A percentile compares a stretch with the other conserved stretches of the same genome.
These are phyloP conservation scores for Nineta flava DNA, from an alignment of 2,888 invertebrate genomes.

Conservation along the genomic window DNA sequence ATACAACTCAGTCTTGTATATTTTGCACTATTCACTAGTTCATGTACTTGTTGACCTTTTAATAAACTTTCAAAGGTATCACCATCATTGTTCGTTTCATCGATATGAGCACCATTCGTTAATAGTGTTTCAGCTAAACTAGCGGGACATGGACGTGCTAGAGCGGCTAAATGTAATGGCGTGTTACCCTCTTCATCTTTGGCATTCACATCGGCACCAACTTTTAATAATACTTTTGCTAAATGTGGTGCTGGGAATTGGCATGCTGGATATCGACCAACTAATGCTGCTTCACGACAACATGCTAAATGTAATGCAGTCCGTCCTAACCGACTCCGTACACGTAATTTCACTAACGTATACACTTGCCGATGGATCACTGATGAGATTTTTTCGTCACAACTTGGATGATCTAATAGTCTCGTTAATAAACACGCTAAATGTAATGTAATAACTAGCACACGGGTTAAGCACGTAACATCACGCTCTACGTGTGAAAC, in stretches of 20 bases:
- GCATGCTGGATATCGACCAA: conserved; percentile 50
- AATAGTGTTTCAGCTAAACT: conserved; percentile 58
- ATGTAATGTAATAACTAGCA: conserved; percentile 73
- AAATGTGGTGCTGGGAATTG: conserved; percentile 53
- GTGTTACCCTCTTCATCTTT: conserved; percentile 74
- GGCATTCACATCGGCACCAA: conserved; percentile 69
- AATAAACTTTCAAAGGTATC: conserved; percentile 59
- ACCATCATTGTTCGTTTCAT: conserved; percentile 60
- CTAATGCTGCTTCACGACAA: conserved; percentile 55
- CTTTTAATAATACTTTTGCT: conserved; percentile 58
- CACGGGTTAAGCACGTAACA: conserved; percentile 62
- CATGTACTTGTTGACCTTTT: conserved; percentile 41
- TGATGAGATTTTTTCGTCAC: conserved; percentile 26
- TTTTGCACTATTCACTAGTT: conserved; percentile 58
- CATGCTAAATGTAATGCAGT: conserved; percentile 72
- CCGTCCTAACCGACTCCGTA: conserved; percentile 42
- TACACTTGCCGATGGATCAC: conserved; percentile 60
- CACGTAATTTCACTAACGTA: conserved; percentile 56
- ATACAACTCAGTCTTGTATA: conserved; percentile 73
- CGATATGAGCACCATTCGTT: conserved; percentile 69
- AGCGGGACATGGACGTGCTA: conserved; percentile 52
- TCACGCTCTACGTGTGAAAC: conserved; percentile 52
- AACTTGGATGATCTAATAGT: conserved; percentile 31
- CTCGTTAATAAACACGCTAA: conserved; percentile 61
- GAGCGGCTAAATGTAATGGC: conserved; percentile 70